These are phyloP conservation scores for Macroramphosus scolopax DNA, from an alignment of 2,797 vertebrate genomes.

Conservation along the genomic window DNA sequence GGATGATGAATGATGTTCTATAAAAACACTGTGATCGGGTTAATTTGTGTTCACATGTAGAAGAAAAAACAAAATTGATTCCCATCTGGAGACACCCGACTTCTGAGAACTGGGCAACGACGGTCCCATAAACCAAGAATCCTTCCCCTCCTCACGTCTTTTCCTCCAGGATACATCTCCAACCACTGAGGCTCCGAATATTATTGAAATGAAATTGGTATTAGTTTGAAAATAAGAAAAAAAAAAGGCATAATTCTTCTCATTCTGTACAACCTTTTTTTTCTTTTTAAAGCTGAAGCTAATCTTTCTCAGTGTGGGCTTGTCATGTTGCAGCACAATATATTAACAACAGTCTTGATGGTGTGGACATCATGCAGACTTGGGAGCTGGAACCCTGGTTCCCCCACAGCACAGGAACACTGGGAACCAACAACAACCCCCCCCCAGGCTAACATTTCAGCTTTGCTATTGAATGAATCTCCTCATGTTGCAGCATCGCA, in stretches of 20 bases:
- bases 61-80: slow-evolving; percentile 44
- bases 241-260: background rate
- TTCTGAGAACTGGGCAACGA: slow-evolving; percentile 56
- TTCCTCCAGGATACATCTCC: slow-evolving; percentile 24
- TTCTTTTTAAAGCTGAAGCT: background rate
- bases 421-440: slow-evolving; percentile 5
- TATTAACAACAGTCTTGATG: background rate
- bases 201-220: too few relatives aligned
- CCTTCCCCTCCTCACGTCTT: slow-evolving; percentile 73
- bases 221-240: slow-evolving; percentile 1
- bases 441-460: background rate
- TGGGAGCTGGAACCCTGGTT: background rate
- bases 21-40: slow-evolving; percentile 10
- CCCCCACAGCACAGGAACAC: slow-evolving; percentile 2
- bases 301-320: slow-evolving; percentile 1
- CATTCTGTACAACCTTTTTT: background rate
- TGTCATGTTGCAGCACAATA: slow-evolving; percentile 8
- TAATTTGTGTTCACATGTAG: slow-evolving; percentile 29
- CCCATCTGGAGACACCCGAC: slow-evolving; percentile 20
- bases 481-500: background rate
- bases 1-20: slow-evolving; percentile 13
- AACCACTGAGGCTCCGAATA: too few relatives aligned
- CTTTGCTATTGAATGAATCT: slow-evolving; percentile 8
- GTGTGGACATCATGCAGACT: slow-evolving; percentile 2
- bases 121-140: slow-evolving; percentile 61